phyloP scores from a whole-genome alignment of 1,140 invertebrate species.

The Drosophila aff. region DNA sequence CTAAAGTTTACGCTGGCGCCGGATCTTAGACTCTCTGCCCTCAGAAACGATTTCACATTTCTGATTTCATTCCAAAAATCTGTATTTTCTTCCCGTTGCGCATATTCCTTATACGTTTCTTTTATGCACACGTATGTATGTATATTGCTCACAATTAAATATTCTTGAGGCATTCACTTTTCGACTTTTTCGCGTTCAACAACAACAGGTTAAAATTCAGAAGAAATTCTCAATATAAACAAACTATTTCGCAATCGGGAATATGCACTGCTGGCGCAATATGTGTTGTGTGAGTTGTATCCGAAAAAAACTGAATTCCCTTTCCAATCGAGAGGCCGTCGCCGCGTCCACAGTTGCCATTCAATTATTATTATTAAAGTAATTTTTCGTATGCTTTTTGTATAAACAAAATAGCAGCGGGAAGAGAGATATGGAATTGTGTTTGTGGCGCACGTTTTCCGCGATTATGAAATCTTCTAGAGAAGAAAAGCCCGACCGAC shows the following conservation, averaged over 20 bases:
- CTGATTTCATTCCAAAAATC: conserved; percentile 31
- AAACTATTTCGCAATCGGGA: conserved; percentile 74
- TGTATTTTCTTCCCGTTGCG: conserved; percentile 26
- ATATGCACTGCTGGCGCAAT: conserved; percentile 42
- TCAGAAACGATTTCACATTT: conserved; percentile 26
- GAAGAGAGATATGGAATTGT: conserved; percentile 29
- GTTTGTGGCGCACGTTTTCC: conserved; percentile 57
- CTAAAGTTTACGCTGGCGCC: conserved; percentile 16
- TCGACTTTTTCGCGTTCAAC: conserved; percentile 47
- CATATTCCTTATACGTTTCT: conserved; percentile 23
- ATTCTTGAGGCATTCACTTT: conserved; percentile 31
- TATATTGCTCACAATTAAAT: conserved; percentile 14
- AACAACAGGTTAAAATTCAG: conserved; percentile 47
- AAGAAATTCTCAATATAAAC: conserved; percentile 67
- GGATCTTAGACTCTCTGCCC: conserved; percentile 7
- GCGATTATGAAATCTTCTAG: conserved; percentile 34
- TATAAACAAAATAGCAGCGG: conserved; percentile 61
- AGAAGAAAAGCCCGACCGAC: conserved; percentile 50
- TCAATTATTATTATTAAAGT: conserved; percentile 66
- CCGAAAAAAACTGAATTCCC: conserved; percentile 33
- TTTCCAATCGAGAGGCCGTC: conserved; percentile 19
- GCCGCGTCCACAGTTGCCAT: conserved; percentile 50
- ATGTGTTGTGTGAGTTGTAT: conserved; percentile 22
- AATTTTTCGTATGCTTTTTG: conserved; percentile 61
- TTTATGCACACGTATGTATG: conserved; percentile 3